Conservation (phyloP, 2,113 vertebrate genomes). For the Perca fluviatilis region DNA sequence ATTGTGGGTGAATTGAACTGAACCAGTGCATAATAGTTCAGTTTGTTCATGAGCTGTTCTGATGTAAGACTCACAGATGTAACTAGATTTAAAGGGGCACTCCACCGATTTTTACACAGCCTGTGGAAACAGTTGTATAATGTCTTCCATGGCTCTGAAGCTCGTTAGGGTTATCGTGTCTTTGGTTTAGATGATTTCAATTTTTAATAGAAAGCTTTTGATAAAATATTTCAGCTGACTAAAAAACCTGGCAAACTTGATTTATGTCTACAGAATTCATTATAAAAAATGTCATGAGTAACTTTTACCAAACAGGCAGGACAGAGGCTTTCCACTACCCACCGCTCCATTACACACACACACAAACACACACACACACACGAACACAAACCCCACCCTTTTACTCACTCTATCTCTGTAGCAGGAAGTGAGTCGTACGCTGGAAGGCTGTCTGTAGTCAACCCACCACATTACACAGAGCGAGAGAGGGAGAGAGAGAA, state of each 20-base stretch:
- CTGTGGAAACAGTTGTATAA: neutral
- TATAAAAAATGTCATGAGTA: conserved; percentile 8
- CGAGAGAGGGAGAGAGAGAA: conserved; percentile 22
- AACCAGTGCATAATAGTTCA: neutral
- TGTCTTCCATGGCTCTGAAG: neutral
- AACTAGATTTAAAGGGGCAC: neutral
- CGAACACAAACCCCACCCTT: conserved; percentile 39
- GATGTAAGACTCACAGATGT: neutral
- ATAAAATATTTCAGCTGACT: neutral
- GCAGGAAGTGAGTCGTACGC: conserved; percentile 79
- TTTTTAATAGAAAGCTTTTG: neutral
- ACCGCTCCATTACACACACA: neutral
- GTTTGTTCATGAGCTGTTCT: neutral
- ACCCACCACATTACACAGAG: conserved; percentile 44
- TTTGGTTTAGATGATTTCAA: neutral
- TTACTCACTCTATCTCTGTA: conserved; percentile 42
- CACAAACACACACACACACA: conserved; percentile 31
- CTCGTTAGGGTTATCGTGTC: neutral
- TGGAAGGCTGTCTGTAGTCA: conserved; percentile 81
- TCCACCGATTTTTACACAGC: neutral
- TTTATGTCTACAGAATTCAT: neutral
- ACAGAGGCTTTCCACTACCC: neutral
- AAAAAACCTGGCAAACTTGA: neutral
- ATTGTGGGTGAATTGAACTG: neutral
- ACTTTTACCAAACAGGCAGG: neutral